Evolutionary conservation across 2,113 vertebrate species (phyloP).

Genomic region (Oreotrochilus melanogaster): DNA sequence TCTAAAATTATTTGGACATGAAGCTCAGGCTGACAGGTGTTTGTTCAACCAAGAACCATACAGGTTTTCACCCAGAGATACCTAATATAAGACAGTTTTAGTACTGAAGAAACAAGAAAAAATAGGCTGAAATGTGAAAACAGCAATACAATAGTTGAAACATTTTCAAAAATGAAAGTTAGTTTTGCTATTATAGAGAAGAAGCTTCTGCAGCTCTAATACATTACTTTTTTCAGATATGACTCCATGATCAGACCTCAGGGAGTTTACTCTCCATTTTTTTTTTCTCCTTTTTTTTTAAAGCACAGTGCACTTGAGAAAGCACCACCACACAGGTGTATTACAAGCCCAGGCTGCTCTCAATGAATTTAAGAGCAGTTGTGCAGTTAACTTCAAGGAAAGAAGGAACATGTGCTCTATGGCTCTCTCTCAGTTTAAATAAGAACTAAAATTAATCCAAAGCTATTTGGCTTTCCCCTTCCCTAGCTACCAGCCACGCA

Average conservation of each 20-base stretch:
- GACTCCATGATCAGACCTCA: neutral
- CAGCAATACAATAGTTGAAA: neutral
- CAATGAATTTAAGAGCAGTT: neutral
- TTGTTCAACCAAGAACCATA: neutral
- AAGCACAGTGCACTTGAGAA: neutral
- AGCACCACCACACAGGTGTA: neutral
- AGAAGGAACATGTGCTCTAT: neutral
- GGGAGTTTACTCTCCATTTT: neutral
- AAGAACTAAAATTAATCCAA: slow-evolving; percentile 4
- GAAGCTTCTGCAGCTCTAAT: neutral
- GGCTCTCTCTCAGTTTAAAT: slow-evolving; percentile 8
- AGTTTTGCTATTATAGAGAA: neutral
- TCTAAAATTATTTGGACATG: neutral
- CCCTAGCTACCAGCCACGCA: slow-evolving; percentile 12
- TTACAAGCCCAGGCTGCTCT: neutral
- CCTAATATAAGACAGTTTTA: neutral
- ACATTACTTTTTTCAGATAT: neutral
- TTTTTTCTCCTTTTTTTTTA: neutral
- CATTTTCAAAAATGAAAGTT: neutral
- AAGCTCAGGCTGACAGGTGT: neutral
- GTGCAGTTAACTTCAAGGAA: neutral
- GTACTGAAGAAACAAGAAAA: neutral
- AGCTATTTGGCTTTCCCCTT: neutral
- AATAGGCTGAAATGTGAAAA: neutral
- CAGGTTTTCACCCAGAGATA: neutral